A percentile compares a stretch with the other conserved stretches of the same genome.
These are phyloP conservation scores for Characodon lateralis DNA, from an alignment of 2,797 vertebrate genomes.

Conservation along the genomic window DNA sequence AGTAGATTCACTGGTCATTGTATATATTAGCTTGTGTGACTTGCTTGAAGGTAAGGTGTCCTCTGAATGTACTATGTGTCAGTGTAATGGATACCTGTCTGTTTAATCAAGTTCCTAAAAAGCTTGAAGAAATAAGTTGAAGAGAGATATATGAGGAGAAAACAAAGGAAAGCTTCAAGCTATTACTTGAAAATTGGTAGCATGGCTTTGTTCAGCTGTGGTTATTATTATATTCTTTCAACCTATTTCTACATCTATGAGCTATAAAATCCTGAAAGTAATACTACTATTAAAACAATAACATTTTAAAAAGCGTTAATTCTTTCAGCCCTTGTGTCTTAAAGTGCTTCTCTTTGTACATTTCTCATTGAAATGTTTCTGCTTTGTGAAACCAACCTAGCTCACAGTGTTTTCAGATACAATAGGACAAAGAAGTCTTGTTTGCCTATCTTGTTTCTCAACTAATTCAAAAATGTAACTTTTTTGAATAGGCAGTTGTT, in stretches of 20 bases:
- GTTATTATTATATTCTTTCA: background rate
- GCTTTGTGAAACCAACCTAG: background rate
- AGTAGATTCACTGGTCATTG: constrained; percentile 73
- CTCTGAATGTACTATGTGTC: constrained; percentile 50
- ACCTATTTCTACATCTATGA: background rate
- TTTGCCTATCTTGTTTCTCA: background rate
- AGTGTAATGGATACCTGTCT: constrained; percentile 76
- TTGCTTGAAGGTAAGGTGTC: constrained; percentile 63
- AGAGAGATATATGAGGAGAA: constrained; percentile 27
- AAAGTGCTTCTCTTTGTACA: background rate
- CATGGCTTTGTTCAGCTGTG: background rate
- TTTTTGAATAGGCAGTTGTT: background rate
- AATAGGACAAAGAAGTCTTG: background rate
- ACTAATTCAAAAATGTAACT: background rate
- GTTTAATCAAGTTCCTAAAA: constrained; percentile 66
- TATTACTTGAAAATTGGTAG: background rate
- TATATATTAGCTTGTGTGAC: constrained; percentile 74
- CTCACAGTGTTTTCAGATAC: background rate
- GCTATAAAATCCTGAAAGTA: background rate
- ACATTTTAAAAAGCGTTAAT: background rate
- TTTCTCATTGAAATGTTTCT: background rate
- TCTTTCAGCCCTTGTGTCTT: background rate
- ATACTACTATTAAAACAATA: background rate
- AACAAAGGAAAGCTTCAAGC: constrained; percentile 4
- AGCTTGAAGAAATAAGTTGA: constrained; percentile 15